phyloP scores from a whole-genome alignment of 2,888 invertebrate species.

The Trichopoda pennipes region DNA sequence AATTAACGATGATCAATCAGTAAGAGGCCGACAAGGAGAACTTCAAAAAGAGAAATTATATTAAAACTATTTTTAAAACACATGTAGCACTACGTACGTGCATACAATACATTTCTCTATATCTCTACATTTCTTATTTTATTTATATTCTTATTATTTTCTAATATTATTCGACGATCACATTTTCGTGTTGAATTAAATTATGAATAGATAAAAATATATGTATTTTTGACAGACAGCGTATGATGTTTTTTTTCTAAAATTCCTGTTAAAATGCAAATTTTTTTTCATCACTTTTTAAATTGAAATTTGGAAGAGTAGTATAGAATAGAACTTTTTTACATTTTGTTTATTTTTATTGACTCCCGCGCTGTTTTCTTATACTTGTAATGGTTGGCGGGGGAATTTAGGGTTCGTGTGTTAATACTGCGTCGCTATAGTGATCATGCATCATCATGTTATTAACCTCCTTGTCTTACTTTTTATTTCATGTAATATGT shows the following conservation, averaged over 20 bases:
- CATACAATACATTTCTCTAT: constrained; percentile 21
- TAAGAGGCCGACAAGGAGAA: neutral
- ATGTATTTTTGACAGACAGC: constrained; percentile 1
- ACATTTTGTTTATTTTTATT: constrained; percentile 21
- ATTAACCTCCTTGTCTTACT: constrained; percentile 61
- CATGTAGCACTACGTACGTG: constrained; percentile 42
- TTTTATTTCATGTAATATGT: neutral
- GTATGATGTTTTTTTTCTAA: constrained; percentile 1
- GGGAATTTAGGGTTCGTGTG: neutral
- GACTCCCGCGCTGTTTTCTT: constrained; percentile 54
- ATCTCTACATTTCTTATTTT: neutral
- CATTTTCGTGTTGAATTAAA: constrained; percentile 32
- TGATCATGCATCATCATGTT: constrained; percentile 60
- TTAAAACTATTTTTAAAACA: constrained; percentile 65
- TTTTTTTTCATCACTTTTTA: constrained; percentile 1
- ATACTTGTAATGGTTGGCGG: neutral
- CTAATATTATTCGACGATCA: constrained; percentile 50
- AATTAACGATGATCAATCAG: constrained; percentile 1
- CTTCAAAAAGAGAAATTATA: constrained; percentile 29
- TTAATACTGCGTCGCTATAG: constrained; percentile 25
- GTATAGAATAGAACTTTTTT: neutral
- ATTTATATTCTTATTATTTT: constrained; percentile 17
- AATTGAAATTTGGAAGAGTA: neutral
- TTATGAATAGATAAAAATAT: constrained; percentile 38
- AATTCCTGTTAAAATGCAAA: neutral